Evolutionary conservation across 37 sponge, comb jelly and placozoan species (phyloP), one percentile per base, ranked within the genome.

Genomic region (Haliclona indistincta): DNA sequence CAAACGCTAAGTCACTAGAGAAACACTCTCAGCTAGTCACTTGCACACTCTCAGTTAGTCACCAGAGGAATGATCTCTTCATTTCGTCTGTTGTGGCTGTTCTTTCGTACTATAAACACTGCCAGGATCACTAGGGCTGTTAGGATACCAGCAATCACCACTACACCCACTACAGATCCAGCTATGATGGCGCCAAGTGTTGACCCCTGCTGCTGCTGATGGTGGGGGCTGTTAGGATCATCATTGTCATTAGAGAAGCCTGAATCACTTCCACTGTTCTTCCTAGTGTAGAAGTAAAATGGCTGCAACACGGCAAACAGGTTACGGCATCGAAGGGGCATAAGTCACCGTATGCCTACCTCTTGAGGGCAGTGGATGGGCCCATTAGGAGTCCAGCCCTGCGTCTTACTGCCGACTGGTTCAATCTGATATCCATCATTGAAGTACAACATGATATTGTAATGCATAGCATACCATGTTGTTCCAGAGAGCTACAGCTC

Each of bases 401-500:
- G 30, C 2, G 45, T 45, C 65, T 86, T 86, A 1, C 17, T 22
- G 13, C 87, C 87, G 29, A 86, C 71, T 56, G 87, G 87, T 32
- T 80, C 76, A 53, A 67, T 17, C 68, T 73, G 45, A 36, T 22
- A 20, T 8, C 38, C 26, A 10, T 10, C 30, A 54, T 13, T 23
- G 3, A 22, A 15, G 19, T 37, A 4, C 43, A n/a, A n/a, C n/a
- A n/a, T n/a, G n/a, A n/a, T n/a, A n/a, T n/a, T 26, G 11, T 23
- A 26, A 11, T 62, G 68, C 43, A 35, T 23, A 22, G 10, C 29
- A 11, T 28, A 84, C 81, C 85, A 89, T 84, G 54, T 84, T 89
- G 71, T 89, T 89, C 90, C 90, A 89, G 20, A 89, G 81, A 30
- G 64, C 70, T 34, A 41, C 36, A 8, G 81, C 85, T 33, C 55